Evolutionary conservation across 2,888 invertebrate genomes (phyloP), one percentile per base, ranked within the genome.

Genomic region (Mayetiola destructor): DNA sequence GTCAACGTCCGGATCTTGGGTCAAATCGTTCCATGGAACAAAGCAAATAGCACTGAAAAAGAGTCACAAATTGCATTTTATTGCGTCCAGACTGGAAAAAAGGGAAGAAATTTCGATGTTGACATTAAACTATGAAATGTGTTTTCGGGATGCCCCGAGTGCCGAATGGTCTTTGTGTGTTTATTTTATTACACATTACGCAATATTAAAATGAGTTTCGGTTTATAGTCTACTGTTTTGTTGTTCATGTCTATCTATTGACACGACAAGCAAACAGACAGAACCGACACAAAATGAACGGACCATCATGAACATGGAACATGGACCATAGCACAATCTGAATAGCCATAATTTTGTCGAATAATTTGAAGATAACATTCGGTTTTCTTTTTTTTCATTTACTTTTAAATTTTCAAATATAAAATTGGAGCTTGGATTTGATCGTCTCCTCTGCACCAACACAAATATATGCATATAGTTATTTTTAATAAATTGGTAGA

Each of bases 401-500:
- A 48, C 27, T 20, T n/a, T 48, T n/a, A n/a, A n/a, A n/a, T n/a
- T n/a, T n/a, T n/a, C n/a, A n/a, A n/a, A n/a, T n/a, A n/a, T n/a
- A n/a, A n/a, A n/a, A n/a, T n/a, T n/a, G n/a, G n/a, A n/a, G 32
- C 32, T 27, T 6, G 23, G 8, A 14, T 27, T 14, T 27, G 27
- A 10, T 5, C 23, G 23, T 48, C 48, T n/a, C 48, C 27, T 48
- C 48, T 27, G 27, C 48, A 48, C 27, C 48, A 48, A 48, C 48
- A 48, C n/a, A n/a, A n/a, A n/a, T n/a, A n/a, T n/a, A n/a, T n/a
- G n/a, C n/a, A n/a, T n/a, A n/a, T n/a, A n/a, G n/a, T n/a, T n/a
- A n/a, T n/a, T n/a, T n/a, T n/a, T n/a, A n/a, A n/a, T 48, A 48
- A 48, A 48, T 48, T 48, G n/a, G n/a, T 48, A 48, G 48, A 48